phyloP scores from a whole-genome alignment of 2,888 invertebrate species.

The Drosophila trichaetosa region DNA sequence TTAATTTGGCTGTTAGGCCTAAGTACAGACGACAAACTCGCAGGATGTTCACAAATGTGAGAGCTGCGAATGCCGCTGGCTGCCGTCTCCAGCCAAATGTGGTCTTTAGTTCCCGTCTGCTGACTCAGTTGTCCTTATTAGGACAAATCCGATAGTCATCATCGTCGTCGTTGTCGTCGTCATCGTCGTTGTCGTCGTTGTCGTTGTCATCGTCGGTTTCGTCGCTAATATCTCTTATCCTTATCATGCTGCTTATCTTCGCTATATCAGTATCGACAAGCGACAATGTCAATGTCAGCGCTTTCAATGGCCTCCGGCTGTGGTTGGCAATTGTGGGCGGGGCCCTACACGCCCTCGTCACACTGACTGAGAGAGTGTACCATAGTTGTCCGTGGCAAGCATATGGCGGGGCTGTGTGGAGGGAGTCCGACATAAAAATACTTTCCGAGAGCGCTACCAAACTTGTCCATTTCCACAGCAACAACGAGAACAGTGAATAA shows the following conservation, averaged over 20 bases:
- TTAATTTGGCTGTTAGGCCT: slow-evolving; percentile 6
- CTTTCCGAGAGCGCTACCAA: slow-evolving; percentile 32
- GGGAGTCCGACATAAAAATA: slow-evolving; percentile 29
- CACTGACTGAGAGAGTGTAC: neutral
- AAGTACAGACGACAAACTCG: neutral
- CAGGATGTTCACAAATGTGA: slow-evolving; percentile 9
- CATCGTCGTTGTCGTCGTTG: neutral
- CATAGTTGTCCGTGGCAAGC: neutral
- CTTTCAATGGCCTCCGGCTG: slow-evolving; percentile 54
- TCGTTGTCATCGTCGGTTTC: slow-evolving; percentile 2
- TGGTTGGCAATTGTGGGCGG: slow-evolving; percentile 1
- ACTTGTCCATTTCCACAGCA: slow-evolving; percentile 30
- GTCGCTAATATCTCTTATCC: slow-evolving; percentile 34
- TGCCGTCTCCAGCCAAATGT: neutral
- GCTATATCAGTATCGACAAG: slow-evolving; percentile 27
- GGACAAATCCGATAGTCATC: slow-evolving; percentile 31
- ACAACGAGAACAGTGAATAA: slow-evolving; percentile 11
- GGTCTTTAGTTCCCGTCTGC: slow-evolving; percentile 15
- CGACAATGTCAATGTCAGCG: slow-evolving; percentile 61
- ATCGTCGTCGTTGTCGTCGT: slow-evolving; percentile 10
- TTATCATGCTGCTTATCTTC: slow-evolving; percentile 29
- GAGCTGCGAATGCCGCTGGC: neutral
- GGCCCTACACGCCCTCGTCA: neutral
- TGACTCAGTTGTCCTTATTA: slow-evolving; percentile 47
- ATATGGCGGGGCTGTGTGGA: neutral